A percentile compares a stretch with the other conserved stretches of the same genome.
Conservation (phyloP, 2,888 invertebrate genomes). For the Plutella xylostella region DNA sequence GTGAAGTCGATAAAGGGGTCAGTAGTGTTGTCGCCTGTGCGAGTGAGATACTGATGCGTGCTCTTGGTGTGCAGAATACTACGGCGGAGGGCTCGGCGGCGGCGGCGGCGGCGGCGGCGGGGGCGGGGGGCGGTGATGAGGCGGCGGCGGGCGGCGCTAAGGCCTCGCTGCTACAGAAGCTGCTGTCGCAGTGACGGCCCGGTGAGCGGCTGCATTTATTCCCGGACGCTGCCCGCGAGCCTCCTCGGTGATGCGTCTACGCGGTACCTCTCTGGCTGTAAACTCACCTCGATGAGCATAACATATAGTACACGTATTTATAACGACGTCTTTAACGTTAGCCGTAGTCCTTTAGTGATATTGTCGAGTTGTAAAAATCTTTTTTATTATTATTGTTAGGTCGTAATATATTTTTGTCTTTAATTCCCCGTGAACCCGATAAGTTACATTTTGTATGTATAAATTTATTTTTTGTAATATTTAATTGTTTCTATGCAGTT, state of each 20-base stretch:
- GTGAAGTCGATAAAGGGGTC: too few species aligned
- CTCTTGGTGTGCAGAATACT: slow-evolving; percentile 45
- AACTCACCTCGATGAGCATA: slow-evolving; percentile 48
- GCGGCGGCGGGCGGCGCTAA: slow-evolving; percentile 50
- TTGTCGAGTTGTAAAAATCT: slow-evolving; percentile 50
- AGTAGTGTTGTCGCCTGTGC: too few species aligned
- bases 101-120: slow-evolving; percentile 28
- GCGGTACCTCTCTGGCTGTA: slow-evolving; percentile 62
- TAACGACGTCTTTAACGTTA: slow-evolving; percentile 32
- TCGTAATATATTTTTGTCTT: slow-evolving; percentile 29
- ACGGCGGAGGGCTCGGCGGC: slow-evolving; percentile 63
- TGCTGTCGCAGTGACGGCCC: slow-evolving; percentile 80
- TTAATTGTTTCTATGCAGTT: slow-evolving; percentile 31
- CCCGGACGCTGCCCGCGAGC: slow-evolving; percentile 19
- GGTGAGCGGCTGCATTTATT: slow-evolving; percentile 42
- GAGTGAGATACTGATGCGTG: not conserved
- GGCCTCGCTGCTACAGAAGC: slow-evolving; percentile 86
- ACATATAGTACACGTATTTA: slow-evolving; percentile 53
- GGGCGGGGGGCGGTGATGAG: slow-evolving; percentile 20
- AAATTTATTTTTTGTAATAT: slow-evolving; percentile 27
- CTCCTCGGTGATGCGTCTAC: slow-evolving; percentile 45
- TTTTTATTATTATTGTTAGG: slow-evolving; percentile 24
- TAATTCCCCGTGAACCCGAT: slow-evolving; percentile 40
- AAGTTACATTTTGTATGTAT: too few species aligned
- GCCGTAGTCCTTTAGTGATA: slow-evolving; percentile 50